These are phyloP conservation scores for Pelecanoides urinatrix DNA, from an alignment of 2,113 vertebrate genomes.

Conservation along the genomic window DNA sequence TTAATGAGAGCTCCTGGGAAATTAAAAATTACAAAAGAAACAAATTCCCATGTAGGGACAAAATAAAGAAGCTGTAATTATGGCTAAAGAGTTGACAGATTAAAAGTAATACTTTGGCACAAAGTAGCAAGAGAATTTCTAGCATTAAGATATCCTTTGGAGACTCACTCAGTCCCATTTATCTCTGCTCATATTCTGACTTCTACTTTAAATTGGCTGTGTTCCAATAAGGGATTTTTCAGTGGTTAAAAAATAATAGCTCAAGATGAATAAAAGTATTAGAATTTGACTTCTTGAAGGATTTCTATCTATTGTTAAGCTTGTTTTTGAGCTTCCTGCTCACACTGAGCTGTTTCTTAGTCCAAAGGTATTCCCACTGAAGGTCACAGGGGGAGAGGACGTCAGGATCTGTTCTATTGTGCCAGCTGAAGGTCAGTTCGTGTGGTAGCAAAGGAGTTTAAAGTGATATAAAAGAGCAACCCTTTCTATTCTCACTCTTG, in stretches of 20 bases:
- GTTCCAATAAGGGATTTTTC: not conserved
- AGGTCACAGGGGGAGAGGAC: not conserved
- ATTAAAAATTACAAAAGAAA: conserved; percentile 27
- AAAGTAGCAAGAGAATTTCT: not conserved
- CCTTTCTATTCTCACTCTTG: not conserved
- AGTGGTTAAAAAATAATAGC: not conserved
- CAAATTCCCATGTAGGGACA: not conserved
- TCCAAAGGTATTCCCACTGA: not conserved
- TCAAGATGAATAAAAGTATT: not conserved
- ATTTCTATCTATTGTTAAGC: not conserved
- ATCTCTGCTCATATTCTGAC: not conserved
- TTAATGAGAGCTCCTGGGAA: conserved; percentile 64
- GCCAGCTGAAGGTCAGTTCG: not conserved
- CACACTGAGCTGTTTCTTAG: not conserved
- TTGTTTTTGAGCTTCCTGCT: not conserved
- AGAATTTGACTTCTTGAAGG: not conserved
- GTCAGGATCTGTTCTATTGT: not conserved
- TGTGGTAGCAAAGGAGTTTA: not conserved
- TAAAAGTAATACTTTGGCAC: not conserved
- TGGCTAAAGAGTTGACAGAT: conserved; percentile 22
- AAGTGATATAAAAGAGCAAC: not conserved
- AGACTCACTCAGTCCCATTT: not conserved
- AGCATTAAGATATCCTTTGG: not conserved
- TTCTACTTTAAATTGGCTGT: not conserved
- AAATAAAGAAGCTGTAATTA: conserved; percentile 41